Base-by-base conservation (phyloP, 1,140 invertebrate genomes). In the Trypoxylus dichotomus region DNA sequence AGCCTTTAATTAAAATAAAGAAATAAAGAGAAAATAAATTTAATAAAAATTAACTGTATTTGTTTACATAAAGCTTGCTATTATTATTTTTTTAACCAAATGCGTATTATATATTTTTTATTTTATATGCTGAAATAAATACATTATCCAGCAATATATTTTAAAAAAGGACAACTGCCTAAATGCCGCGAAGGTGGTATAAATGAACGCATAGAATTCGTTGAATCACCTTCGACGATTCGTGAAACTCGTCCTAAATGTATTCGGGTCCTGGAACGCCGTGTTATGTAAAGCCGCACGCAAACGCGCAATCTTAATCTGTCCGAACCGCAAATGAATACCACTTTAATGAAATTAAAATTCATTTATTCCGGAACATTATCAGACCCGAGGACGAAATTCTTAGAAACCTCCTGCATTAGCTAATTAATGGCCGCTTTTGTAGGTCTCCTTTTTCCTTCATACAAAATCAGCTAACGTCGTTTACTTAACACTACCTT, bases 321-420 rank as follows among this genome's bases (percentile, higher is more conserved):
- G 82, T 83, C 81, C 79, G 81, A 74, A 43, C 72, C 77, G 79
- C 80, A 82, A 82, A 82, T 81, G 82, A 82, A 81, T 78, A 80
- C 80, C 79, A 82, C 82, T 82, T 81, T 83, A 82, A 83, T 83
- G 81, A 83, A 83, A 83, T 83, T 83, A 83, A 82, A 83, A 83
- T 83, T 83, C 82, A 83, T 83, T 83, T 83, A 83, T 83, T 81
- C 82, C 80, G 79, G 80, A 78, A 82, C 79, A 81, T 82, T 81
- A 82, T 82, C 81, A 77, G 81, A 80, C 78, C 78, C 68, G 75
- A 77, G 77, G 78, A 79, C 79, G 76, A 81, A 79, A 79, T 81
- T 81, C 79, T 81, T 47, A 81, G 80, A 80, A 81, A 63, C 78
- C 78, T 79, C 78, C 78, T 79, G 79, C 81, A 82, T 83, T 82